Conservation (phyloP, 1,140 invertebrate genomes). For the Campoletis sonorensis region DNA sequence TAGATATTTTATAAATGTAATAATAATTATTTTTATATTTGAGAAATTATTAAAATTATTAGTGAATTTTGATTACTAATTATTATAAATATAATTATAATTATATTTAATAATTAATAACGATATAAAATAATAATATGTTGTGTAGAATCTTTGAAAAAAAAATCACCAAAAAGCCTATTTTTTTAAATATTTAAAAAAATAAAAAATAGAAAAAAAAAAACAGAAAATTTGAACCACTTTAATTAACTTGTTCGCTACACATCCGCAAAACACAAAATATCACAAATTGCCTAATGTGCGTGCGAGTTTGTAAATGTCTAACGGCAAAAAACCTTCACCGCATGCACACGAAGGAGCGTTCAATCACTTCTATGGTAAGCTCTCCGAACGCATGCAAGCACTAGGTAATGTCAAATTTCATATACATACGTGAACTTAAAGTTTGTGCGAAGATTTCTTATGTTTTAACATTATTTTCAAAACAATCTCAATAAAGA, state of each 20-base stretch:
- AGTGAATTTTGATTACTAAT: too few species aligned
- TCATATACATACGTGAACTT: constrained; percentile 50
- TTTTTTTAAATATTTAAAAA: too few species aligned
- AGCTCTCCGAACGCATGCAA: constrained; percentile 76
- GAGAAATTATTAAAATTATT: too few species aligned
- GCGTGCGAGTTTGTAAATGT: constrained; percentile 48
- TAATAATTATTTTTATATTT: too few species aligned
- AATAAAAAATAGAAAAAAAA: too few species aligned
- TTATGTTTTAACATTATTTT: constrained; percentile 27
- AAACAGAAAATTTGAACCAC: background rate
- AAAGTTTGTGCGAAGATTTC: constrained; percentile 21
- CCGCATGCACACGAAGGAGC: constrained; percentile 75
- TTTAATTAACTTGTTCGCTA: background rate
- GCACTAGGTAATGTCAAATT: constrained; percentile 75
- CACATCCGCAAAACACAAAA: background rate
- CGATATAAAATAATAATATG: too few species aligned
- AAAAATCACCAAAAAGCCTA: too few species aligned
- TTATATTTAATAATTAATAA: too few species aligned
- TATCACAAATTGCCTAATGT: constrained; percentile 26
- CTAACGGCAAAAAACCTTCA: constrained; percentile 69
- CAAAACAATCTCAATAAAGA: background rate
- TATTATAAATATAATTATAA: too few species aligned
- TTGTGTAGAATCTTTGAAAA: too few species aligned
- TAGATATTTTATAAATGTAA: too few species aligned
- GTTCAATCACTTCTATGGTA: constrained; percentile 77